Base-by-base conservation (phyloP, 2,113 vertebrate species). In the Vidua chalybeata region DNA sequence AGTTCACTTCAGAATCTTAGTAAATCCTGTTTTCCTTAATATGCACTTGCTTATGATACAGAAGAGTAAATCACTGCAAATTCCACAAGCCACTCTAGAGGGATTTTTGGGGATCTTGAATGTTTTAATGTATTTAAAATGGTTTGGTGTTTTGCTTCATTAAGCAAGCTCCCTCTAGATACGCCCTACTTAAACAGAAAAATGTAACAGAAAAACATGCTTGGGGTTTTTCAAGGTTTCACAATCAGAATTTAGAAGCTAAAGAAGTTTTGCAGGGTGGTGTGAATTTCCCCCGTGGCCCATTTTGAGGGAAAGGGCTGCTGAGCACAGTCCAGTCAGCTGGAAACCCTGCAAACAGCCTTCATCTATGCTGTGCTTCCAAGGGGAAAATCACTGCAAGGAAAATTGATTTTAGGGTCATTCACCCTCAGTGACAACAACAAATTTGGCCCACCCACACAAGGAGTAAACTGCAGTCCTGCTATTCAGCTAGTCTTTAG, bases 331-430 rank as follows among this genome's bases (percentile, higher is more conserved):
- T 31, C 78, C 97, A 95, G 83, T 94, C 93, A 96, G 77, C 95
- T 95, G 94, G 95, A 97, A 97, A 97, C 59, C 71, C 91, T 93
- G 94, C 88, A 96, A 96, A 97, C 61, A 94, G 67, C 88, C 93
- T 93, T 90, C 95, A 93, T 92, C 94, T 89, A 48, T 74, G 94
- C 74, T 96, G 97, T 97, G 95, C 96, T 98, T 96, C 82, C 97
- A 97, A 97, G 97, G 83, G 96, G 97, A 98, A 98, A 99, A 98
- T 97, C 96, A 97, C 92, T 94, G 94, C 91, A 71, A 87, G 56
- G 89, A 98, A 97, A 98, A 98, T 96, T 97, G 97, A 98, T 98
- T 98, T 98, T 93, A 96, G 95, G 94, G 95, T 97, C 97, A 96
- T 59, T 80, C 81, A 97, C 95, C 95, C 95, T 82, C 54, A 45